Evolutionary conservation across 2,113 vertebrate genomes (phyloP).

Genomic region (Mus pahari): DNA sequence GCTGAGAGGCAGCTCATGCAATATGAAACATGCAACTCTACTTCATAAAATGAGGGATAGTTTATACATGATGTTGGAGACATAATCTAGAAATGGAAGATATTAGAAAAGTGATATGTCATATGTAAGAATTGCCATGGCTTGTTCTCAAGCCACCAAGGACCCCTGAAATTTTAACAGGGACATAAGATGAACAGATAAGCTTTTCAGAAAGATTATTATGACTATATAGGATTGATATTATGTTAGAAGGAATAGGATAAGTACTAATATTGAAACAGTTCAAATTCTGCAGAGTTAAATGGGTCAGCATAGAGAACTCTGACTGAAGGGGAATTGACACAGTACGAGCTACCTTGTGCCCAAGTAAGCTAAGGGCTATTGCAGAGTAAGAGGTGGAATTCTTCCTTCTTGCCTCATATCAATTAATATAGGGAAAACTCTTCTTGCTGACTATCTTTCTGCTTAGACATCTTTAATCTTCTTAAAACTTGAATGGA

Average conservation of each 20-base stretch:
- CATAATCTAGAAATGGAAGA: not conserved
- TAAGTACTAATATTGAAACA: slow-evolving; percentile 39
- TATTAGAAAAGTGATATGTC: not conserved
- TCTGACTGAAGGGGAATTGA: not conserved
- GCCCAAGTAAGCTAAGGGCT: not conserved
- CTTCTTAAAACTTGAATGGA: not conserved
- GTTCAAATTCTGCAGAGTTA: not conserved
- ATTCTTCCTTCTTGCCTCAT: not conserved
- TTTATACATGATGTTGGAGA: not conserved
- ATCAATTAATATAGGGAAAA: not conserved
- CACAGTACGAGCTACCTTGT: not conserved
- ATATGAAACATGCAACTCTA: not conserved
- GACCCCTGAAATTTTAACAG: slow-evolving; percentile 7
- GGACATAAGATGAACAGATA: slow-evolving; percentile 17
- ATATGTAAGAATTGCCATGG: not conserved
- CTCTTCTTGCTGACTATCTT: not conserved
- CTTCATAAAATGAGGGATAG: slow-evolving; percentile 8
- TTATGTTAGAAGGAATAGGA: not conserved
- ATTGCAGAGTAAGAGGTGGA: not conserved
- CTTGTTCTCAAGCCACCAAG: slow-evolving; percentile 34
- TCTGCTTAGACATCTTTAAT: slow-evolving; percentile 16
- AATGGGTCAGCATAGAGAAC: not conserved
- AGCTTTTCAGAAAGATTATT: slow-evolving; percentile 5
- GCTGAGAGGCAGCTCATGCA: not conserved
- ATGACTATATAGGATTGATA: not conserved